Conservation (phyloP, 92 coral and sea anemone genomes). For the Paramuricea clavata region DNA sequence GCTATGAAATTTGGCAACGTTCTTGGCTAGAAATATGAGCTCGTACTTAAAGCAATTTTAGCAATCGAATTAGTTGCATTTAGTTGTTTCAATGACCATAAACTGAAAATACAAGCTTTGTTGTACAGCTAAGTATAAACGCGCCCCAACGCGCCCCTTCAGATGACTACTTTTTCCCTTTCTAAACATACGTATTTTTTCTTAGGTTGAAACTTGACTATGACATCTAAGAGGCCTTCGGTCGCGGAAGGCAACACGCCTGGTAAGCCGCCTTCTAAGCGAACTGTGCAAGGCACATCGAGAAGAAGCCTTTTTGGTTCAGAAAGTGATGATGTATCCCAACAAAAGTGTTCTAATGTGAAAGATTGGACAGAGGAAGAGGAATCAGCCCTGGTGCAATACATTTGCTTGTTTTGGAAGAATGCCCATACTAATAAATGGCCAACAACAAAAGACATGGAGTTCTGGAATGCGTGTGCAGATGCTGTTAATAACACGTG, state of each 20-base stretch:
- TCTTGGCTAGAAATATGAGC: too few relatives aligned
- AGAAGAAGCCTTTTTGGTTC: not conserved
- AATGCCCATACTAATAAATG: constrained; percentile 4
- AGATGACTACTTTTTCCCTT: not conserved
- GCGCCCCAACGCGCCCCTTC: not conserved
- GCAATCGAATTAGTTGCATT: too few relatives aligned
- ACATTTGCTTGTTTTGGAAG: constrained; percentile 15
- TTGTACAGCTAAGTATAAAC: not conserved
- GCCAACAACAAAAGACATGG: not conserved
- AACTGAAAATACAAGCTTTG: not conserved
- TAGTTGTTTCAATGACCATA: not conserved
- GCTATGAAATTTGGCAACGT: too few relatives aligned
- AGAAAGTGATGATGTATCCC: not conserved
- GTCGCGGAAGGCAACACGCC: constrained; percentile 13
- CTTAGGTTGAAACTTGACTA: not conserved
- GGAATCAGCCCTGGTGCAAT: not conserved
- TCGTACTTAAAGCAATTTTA: not conserved
- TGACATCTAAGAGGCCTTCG: not conserved
- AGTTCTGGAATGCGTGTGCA: constrained; percentile 1
- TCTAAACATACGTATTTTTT: not conserved
- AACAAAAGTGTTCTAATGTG: not conserved
- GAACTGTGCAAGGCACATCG: not conserved
- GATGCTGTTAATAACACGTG: not conserved
- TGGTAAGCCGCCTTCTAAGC: not conserved
- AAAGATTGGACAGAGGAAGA: not conserved